These are phyloP conservation scores for Monodelphis domestica DNA, from an alignment of 2,797 vertebrate genomes.

Conservation along the genomic window DNA sequence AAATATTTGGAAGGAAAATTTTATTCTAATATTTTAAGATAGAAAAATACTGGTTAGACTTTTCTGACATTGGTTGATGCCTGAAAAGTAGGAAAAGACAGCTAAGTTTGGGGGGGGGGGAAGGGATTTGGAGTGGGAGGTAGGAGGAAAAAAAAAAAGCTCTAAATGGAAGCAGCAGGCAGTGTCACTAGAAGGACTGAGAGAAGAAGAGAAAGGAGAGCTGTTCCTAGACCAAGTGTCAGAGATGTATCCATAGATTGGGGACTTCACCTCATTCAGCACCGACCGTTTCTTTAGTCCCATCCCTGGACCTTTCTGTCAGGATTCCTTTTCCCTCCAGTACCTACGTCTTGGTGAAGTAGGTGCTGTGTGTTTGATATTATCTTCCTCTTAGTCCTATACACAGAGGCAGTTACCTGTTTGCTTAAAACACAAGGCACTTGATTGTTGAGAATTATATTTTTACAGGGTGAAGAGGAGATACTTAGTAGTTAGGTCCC, in stretches of 20 bases:
- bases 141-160: background rate
- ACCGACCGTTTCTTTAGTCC: background rate
- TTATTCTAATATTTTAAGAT: slow-evolving; percentile 37
- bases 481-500: background rate
- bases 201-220: background rate
- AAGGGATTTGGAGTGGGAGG: too few species aligned
- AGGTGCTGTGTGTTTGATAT: background rate
- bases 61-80: background rate
- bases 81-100: background rate
- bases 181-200: background rate
- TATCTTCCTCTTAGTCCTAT: background rate
- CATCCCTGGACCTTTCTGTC: background rate
- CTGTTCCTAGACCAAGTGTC: background rate
- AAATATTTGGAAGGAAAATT: slow-evolving; percentile 21
- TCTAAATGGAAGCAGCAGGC: background rate
- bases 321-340: background rate
- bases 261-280: background rate
- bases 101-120: background rate
- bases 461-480: background rate
- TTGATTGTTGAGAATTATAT: background rate
- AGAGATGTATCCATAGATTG: background rate
- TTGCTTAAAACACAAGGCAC: background rate
- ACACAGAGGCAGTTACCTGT: too few species aligned
- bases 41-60: background rate
- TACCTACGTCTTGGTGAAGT: background rate